Percentiles rank a stretch among this genome's conserved stretches.
Evolutionary conservation across 2,888 invertebrate species (phyloP).

Genomic region (Troides aeacus): DNA sequence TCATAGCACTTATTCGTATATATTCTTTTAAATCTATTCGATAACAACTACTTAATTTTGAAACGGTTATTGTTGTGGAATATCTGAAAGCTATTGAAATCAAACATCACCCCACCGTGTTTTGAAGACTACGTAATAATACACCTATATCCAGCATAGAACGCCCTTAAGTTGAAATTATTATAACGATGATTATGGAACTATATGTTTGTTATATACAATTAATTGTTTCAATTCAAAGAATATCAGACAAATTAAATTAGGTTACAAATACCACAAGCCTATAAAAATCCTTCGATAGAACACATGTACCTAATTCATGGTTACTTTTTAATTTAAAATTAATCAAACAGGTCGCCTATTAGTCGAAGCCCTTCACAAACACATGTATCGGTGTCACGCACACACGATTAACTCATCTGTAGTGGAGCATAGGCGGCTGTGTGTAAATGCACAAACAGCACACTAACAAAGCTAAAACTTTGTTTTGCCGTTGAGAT

Average conservation of each 20-base stretch:
- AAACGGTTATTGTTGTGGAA: neutral
- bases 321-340: slow-evolving; percentile 64
- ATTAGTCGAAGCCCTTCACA: slow-evolving; percentile 67
- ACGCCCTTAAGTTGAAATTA: no score
- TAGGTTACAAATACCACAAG: neutral
- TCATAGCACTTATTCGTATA: slow-evolving; percentile 20
- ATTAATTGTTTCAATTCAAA: neutral
- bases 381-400: slow-evolving; percentile 41
- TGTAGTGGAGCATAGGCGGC: slow-evolving; percentile 23
- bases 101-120: no score
- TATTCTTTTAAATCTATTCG: slow-evolving; percentile 23
- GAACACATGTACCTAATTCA: slow-evolving; percentile 60
- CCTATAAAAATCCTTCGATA: slow-evolving; percentile 50
- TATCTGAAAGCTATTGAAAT: no score
- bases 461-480: slow-evolving; percentile 56
- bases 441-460: slow-evolving; percentile 34
- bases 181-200: neutral
- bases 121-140: no score
- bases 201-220: neutral
- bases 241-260: neutral
- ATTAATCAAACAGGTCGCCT: slow-evolving; percentile 68
- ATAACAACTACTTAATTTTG: neutral
- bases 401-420: slow-evolving; percentile 25
- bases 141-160: no score
- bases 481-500: slow-evolving; percentile 78